Conservation (phyloP, 2,888 invertebrate genomes). For the Stenodema calcarata region DNA sequence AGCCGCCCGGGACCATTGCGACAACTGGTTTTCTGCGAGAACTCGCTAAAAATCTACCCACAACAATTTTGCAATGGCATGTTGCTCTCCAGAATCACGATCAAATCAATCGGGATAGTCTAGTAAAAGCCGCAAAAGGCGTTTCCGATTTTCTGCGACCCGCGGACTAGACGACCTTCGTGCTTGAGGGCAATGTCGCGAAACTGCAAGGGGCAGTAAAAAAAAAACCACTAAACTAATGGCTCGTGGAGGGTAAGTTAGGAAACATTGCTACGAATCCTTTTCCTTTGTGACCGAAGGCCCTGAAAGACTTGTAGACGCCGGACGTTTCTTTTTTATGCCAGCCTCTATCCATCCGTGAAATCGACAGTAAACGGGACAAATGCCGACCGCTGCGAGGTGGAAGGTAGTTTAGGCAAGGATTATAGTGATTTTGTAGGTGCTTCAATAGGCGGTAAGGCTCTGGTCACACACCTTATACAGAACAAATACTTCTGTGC, state of each 20-base stretch:
- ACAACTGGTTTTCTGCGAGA: too few relatives aligned
- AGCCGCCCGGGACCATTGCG: too few relatives aligned
- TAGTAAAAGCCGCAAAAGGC: not conserved
- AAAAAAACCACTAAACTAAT: not conserved
- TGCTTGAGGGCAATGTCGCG: slow-evolving; percentile 12
- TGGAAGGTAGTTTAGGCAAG: not conserved
- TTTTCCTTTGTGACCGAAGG: slow-evolving; percentile 1
- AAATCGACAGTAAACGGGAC: not conserved
- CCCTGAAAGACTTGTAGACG: not conserved
- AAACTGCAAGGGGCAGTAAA: not conserved
- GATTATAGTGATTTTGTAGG: too few relatives aligned
- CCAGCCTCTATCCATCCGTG: not conserved
- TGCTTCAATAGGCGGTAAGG: too few relatives aligned
- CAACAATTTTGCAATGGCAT: too few relatives aligned
- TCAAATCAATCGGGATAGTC: not conserved
- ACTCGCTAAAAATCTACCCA: too few relatives aligned
- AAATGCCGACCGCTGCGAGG: not conserved
- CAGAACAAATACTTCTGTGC: too few relatives aligned
- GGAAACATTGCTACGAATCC: not conserved
- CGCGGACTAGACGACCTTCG: not conserved
- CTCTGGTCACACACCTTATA: too few relatives aligned
- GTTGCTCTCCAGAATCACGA: not conserved
- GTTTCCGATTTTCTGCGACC: not conserved
- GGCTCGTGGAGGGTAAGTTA: slow-evolving; percentile 8
- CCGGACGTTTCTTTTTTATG: not conserved